A percentile compares a stretch with the other conserved stretches of the same genome.
Conservation (phyloP, 2,797 vertebrate species). For the Typhlichthys subterraneus region DNA sequence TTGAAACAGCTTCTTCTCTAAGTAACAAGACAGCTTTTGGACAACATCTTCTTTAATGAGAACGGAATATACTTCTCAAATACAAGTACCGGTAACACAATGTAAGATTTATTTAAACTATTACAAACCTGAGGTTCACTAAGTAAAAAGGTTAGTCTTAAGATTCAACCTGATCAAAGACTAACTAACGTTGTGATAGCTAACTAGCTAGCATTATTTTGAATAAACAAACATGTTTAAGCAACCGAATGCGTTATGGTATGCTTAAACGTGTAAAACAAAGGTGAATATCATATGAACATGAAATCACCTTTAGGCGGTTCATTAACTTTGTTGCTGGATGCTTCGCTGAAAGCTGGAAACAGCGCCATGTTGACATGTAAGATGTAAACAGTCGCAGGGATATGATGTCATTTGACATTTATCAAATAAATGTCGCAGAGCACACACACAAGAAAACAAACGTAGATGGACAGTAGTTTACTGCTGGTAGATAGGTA, state of each 20-base stretch:
- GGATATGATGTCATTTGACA: conserved; percentile 49
- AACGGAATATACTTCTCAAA: no score
- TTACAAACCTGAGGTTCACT: no score
- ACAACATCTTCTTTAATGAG: no score
- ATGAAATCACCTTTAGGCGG: conserved; percentile 57
- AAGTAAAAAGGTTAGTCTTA: background rate
- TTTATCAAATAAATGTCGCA: no score
- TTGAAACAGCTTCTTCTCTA: no score
- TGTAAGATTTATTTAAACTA: no score
- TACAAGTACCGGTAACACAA: no score
- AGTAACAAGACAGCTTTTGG: no score
- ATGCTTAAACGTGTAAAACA: background rate
- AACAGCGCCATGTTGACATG: conserved; percentile 73
- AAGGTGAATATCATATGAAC: accelerated
- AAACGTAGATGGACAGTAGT: no score
- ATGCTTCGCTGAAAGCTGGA: conserved; percentile 69
- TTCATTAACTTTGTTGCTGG: conserved; percentile 48
- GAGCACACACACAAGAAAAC: no score
- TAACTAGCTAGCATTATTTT: background rate
- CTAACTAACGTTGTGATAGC: background rate
- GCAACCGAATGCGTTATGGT: background rate
- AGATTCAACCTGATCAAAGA: background rate
- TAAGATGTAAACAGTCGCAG: conserved; percentile 61
- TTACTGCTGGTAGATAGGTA: no score
- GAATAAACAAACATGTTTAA: background rate